phyloP scores from a whole-genome alignment of 2,113 vertebrate genomes.

The Hippocampus barbouri region DNA sequence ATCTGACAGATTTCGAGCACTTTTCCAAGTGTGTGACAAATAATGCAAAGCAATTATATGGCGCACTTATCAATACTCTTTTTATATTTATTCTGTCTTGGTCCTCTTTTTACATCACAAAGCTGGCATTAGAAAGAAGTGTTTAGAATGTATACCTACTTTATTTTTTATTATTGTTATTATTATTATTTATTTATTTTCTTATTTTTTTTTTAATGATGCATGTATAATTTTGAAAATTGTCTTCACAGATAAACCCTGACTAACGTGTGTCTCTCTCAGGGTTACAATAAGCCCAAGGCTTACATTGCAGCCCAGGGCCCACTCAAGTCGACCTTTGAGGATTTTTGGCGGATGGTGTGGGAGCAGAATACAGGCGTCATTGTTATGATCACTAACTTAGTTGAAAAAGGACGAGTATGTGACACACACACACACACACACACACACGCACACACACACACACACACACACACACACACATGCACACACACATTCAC shows the following conservation, averaged over 20 bases:
- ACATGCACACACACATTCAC: too few species aligned
- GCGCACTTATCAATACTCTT: not conserved
- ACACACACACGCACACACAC: not conserved
- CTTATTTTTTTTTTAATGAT: too few species aligned
- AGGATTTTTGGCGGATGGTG: constrained; percentile 99
- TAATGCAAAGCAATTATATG: not conserved
- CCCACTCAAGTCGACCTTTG: constrained; percentile 96
- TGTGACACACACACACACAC: constrained; percentile 39
- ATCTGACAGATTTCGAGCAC: not conserved
- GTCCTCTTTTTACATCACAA: too few species aligned
- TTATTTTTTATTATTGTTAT: too few species aligned
- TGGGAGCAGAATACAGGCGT: constrained; percentile 97
- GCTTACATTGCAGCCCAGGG: constrained; percentile 97
- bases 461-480: not conserved
- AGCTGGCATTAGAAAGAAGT: too few species aligned
- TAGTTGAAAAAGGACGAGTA: constrained; percentile 98
- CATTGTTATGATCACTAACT: constrained; percentile 98
- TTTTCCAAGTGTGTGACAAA: not conserved
- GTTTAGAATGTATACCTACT: too few species aligned
- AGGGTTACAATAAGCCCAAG: constrained; percentile 96
- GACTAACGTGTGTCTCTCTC: constrained; percentile 22
- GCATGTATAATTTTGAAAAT: not conserved
- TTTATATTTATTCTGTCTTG: too few species aligned
- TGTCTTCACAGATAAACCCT: not conserved
- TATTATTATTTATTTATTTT: too few species aligned